Percentiles rank a stretch among this genome's conserved stretches.
phyloP scores from a whole-genome alignment of 2,797 vertebrate genomes.

The Enteromius paludinosus region DNA sequence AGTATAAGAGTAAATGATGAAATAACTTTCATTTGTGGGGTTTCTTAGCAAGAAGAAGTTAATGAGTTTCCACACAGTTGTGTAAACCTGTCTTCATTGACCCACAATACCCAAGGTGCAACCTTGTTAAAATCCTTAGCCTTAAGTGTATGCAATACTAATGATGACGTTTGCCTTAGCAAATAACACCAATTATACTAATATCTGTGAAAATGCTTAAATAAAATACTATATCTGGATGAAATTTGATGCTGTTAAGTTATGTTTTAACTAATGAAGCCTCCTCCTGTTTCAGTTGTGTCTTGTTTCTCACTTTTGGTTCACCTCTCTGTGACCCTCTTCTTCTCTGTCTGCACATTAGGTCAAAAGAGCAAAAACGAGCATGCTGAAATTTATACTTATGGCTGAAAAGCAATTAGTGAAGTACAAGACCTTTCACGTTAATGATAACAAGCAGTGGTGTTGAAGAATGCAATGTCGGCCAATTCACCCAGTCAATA shows the following conservation, averaged over 20 bases:
- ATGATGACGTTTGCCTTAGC: background rate
- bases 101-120: background rate
- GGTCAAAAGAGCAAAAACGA: constrained; percentile 44
- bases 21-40: background rate
- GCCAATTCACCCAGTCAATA: constrained; percentile 39
- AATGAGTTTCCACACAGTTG: background rate
- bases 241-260: constrained; percentile 27
- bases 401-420: constrained; percentile 51
- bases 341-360: constrained; percentile 18
- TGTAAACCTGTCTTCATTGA: background rate
- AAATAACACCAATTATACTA: background rate
- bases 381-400: constrained; percentile 26
- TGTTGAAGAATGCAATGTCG: constrained; percentile 43
- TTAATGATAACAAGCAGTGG: constrained; percentile 46
- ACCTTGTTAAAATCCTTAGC: background rate
- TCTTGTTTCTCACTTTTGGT: constrained; percentile 12
- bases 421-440: constrained; percentile 35
- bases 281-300: constrained; percentile 8
- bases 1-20: background rate
- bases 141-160: background rate
- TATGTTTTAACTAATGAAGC: constrained; percentile 45
- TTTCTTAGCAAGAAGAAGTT: background rate
- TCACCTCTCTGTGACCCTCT: constrained; percentile 9
- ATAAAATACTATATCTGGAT: background rate
- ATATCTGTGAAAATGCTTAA: background rate